Conservation (phyloP, 2,113 vertebrate genomes). For the Gulo gulo region DNA sequence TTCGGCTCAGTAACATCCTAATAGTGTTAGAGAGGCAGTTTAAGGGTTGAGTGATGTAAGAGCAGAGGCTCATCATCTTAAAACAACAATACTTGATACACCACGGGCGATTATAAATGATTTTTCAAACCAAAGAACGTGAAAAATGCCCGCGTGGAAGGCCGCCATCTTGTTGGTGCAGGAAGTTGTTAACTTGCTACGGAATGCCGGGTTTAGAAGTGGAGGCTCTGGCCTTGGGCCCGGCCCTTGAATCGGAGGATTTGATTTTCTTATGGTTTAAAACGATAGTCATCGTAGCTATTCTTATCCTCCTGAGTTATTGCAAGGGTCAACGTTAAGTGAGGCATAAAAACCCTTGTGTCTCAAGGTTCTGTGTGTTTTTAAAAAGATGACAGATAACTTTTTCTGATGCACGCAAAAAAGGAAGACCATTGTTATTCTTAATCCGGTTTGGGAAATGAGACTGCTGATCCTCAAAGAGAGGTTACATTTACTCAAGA, state of each 20-base stretch:
- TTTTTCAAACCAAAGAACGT: background rate
- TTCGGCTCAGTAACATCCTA: background rate
- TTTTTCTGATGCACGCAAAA: background rate
- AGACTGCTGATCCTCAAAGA: background rate
- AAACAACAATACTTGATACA: background rate
- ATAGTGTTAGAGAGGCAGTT: background rate
- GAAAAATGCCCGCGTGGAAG: background rate
- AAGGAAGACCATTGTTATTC: background rate
- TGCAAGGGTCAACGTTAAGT: background rate
- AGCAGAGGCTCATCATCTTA: background rate
- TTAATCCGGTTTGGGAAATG: background rate
- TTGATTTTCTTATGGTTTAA: background rate
- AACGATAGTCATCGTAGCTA: background rate
- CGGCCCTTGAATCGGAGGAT: background rate
- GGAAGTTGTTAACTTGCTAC: background rate
- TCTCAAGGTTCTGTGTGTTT: background rate
- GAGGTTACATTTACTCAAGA: background rate
- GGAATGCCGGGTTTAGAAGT: background rate
- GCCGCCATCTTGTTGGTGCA: accelerated
- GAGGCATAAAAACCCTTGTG: background rate
- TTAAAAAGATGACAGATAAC: background rate
- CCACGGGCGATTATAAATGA: background rate
- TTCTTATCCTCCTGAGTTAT: background rate
- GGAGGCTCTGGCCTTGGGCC: background rate
- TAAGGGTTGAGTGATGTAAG: background rate